Conservation (phyloP, 2,888 invertebrate genomes). For the Merodon equestris region DNA sequence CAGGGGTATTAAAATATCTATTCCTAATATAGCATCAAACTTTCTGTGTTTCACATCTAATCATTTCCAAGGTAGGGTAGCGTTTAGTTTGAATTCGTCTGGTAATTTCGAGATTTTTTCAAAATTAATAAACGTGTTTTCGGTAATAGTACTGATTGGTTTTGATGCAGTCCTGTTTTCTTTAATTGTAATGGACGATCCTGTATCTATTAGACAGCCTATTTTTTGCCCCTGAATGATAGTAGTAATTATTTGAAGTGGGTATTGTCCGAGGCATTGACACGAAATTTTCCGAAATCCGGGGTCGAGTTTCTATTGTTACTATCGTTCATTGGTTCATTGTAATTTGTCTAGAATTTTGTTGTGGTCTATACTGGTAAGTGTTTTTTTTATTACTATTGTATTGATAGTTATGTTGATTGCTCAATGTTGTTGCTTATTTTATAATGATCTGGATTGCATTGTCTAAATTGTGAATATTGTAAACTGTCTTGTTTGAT, state of each 20-base stretch:
- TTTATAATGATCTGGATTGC: too few relatives aligned
- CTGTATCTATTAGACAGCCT: constrained; percentile 24
- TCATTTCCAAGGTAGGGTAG: constrained; percentile 15
- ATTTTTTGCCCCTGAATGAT: constrained; percentile 12
- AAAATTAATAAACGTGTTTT: constrained; percentile 5
- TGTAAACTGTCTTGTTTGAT: too few relatives aligned
- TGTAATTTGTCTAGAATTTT: too few relatives aligned
- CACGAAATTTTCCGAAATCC: constrained; percentile 7
- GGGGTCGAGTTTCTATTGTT: constrained; percentile 3
- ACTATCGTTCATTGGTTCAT: constrained; percentile 17
- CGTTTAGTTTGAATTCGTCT: constrained; percentile 22
- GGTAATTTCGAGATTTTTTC: constrained; percentile 23
- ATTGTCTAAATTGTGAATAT: too few relatives aligned
- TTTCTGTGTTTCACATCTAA: constrained; percentile 15
- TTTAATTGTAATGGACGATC: constrained; percentile 22
- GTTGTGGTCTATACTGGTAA: too few relatives aligned
- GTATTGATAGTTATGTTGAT: too few relatives aligned
- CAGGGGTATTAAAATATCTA: constrained; percentile 22
- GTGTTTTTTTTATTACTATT: too few relatives aligned
- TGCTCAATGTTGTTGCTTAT: too few relatives aligned
- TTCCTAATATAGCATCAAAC: constrained; percentile 13
- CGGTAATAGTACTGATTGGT: constrained; percentile 16
- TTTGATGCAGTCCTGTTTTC: constrained; percentile 9
- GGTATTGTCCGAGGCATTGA: constrained; percentile 23
- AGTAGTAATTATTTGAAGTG: constrained; percentile 31